Conservation (phyloP, 2,797 vertebrate genomes). For the Myotis myotis region DNA sequence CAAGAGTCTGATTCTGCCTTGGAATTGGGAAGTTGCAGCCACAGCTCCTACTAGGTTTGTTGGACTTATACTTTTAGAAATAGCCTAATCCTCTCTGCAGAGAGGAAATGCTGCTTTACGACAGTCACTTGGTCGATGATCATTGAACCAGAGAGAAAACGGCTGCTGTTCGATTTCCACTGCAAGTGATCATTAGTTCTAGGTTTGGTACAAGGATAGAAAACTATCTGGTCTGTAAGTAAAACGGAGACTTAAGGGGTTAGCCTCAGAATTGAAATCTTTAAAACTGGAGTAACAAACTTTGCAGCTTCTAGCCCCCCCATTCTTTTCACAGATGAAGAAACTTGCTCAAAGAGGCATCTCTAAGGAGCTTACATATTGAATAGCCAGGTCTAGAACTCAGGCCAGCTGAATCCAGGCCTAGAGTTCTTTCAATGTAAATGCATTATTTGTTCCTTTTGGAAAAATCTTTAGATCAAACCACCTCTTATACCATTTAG, state of each 20-base stretch:
- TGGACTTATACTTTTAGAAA: not conserved
- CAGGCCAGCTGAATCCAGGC: not conserved
- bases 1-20: not conserved
- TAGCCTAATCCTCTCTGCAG: not conserved
- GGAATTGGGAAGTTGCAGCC: not conserved
- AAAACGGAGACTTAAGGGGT: not conserved
- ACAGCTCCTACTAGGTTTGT: not conserved
- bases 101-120: not conserved
- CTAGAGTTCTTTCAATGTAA: not conserved
- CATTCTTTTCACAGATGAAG: not conserved
- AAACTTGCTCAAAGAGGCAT: not conserved
- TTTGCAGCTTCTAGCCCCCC: not conserved
- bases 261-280: not conserved
- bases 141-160: slow-evolving; percentile 15
- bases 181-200: not conserved
- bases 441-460: not conserved
- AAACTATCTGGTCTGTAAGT: not conserved
- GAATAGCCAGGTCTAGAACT: not conserved
- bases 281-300: not conserved
- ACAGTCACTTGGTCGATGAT: not conserved
- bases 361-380: accelerated
- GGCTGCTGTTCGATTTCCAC: not conserved
- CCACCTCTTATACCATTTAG: not conserved
- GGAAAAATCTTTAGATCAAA: not conserved
- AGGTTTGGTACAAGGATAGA: not conserved